A percentile compares a stretch with the other conserved stretches of the same genome.
Evolutionary conservation across 92 coral and sea anemone species (phyloP).

Genomic region (Zoanthus sociatus): DNA sequence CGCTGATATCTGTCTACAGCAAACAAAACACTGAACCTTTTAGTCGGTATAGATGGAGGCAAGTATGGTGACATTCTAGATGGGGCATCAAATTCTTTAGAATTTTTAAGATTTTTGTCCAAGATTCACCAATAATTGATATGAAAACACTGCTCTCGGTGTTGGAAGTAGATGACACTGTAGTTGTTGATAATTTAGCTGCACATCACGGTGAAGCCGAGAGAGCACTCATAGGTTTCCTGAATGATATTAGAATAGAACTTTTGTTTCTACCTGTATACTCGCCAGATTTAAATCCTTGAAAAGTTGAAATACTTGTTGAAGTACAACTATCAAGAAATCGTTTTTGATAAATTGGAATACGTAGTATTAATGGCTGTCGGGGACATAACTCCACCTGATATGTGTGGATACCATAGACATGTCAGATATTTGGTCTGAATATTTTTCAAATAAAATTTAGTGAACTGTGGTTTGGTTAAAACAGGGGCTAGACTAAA

Average conservation of each 20-base stretch:
- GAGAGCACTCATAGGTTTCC: slow-evolving; percentile 61
- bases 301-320: slow-evolving; percentile 65
- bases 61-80: slow-evolving; percentile 63
- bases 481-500: not conserved
- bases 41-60: slow-evolving; percentile 69
- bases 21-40: slow-evolving; percentile 51
- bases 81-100: slow-evolving; percentile 70
- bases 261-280: slow-evolving; percentile 71
- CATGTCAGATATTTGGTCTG: slow-evolving; percentile 55
- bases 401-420: slow-evolving; percentile 43
- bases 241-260: slow-evolving; percentile 64
- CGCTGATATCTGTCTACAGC: not conserved
- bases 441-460: not conserved
- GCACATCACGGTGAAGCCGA: slow-evolving; percentile 69
- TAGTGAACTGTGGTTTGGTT: slow-evolving; percentile 45
- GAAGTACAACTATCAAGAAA: slow-evolving; percentile 53
- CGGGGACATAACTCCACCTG: slow-evolving; percentile 53
- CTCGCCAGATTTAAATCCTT: slow-evolving; percentile 70
- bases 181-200: slow-evolving; percentile 57
- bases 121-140: slow-evolving; percentile 65
- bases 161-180: slow-evolving; percentile 66
- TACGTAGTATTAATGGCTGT: slow-evolving; percentile 49
- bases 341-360: slow-evolving; percentile 65
- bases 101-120: slow-evolving; percentile 64
- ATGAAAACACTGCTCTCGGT: slow-evolving; percentile 40